phyloP scores from a whole-genome alignment of 2,113 vertebrate genomes.

The Callocephalon fimbriatum region DNA sequence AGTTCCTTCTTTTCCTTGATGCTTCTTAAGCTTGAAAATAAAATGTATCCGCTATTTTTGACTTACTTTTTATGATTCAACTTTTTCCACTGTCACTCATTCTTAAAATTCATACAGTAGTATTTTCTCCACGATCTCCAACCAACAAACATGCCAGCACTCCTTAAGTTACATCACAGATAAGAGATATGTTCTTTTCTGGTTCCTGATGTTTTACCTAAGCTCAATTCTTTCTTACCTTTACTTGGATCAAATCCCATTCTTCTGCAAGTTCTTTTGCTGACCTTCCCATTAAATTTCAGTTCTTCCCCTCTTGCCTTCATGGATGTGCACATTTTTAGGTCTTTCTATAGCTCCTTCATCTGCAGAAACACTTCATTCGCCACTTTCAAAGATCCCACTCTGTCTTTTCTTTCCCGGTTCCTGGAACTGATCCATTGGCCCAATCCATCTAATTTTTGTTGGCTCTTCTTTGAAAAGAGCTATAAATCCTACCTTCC shows the following conservation, averaged over 20 bases:
- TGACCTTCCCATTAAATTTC: not conserved
- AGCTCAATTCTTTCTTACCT: not conserved
- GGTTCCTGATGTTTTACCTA: not conserved
- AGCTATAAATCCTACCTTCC: constrained; percentile 18
- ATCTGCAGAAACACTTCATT: not conserved
- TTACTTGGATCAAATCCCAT: not conserved
- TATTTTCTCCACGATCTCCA: not conserved
- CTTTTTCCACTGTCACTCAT: not conserved
- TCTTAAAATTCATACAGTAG: not conserved
- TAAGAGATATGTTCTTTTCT: not conserved
- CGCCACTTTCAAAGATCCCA: not conserved
- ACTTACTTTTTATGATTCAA: not conserved
- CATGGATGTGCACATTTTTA: not conserved
- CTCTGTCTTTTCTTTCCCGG: not conserved
- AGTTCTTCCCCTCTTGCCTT: not conserved
- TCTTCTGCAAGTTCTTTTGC: not conserved
- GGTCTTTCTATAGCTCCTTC: not conserved
- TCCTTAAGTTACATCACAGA: not conserved
- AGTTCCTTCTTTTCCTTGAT: not conserved
- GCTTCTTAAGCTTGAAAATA: not conserved
- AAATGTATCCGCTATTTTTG: not conserved
- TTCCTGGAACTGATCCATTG: constrained; percentile 31
- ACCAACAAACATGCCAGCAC: not conserved
- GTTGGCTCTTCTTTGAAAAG: not conserved
- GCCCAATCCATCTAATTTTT: constrained; percentile 35